Base-by-base conservation (phyloP, 2,888 invertebrate genomes). In the Pristionchus entomophagus region DNA sequence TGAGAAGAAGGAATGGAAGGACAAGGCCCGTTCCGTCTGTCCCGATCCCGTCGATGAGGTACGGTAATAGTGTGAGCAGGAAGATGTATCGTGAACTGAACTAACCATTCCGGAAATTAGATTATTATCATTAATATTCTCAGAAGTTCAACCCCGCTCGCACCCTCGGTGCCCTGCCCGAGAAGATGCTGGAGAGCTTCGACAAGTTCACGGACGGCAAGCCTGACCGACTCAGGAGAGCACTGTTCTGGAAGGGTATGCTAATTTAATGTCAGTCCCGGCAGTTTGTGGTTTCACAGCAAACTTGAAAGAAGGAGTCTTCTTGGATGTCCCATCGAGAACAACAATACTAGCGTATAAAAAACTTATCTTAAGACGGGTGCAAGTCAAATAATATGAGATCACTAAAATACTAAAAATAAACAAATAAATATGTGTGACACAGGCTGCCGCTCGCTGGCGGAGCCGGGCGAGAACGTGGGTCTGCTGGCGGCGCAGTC, bases 401-500 rank as follows among this genome's bases (percentile, higher is more conserved):
- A n/a, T n/a, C n/a, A n/a, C n/a, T n/a, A n/a, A n/a, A n/a, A n/a
- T n/a, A n/a, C n/a, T n/a, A n/a, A n/a, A n/a, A n/a, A n/a, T n/a
- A n/a, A n/a, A n/a, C n/a, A n/a, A n/a, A n/a, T n/a, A n/a, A n/a
- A n/a, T n/a, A n/a, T n/a, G n/a, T n/a, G n/a, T n/a, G n/a, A n/a
- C 22, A 4, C 73, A 73, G 73, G 73, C 38, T 73, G 73, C 5
- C 73, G 73, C 5, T 96, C 97, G 0, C 94, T 97, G 92, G 96
- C 96, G 35, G 95, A 96, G 41, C 97, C 99, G 0, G 99, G 99
- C 0, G 99, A 99, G 94, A 96, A 98, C 0, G 99, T 99, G 0
- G 98, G 98, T 4, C 94, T 98, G 32, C 94, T 99, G 88, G 99
- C 99, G 22, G 99, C 99, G 1, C 99, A 99, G 94, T 98, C 98